Evolutionary conservation across 2,888 invertebrate genomes (phyloP).

Genomic region (Phorcus lineatus): DNA sequence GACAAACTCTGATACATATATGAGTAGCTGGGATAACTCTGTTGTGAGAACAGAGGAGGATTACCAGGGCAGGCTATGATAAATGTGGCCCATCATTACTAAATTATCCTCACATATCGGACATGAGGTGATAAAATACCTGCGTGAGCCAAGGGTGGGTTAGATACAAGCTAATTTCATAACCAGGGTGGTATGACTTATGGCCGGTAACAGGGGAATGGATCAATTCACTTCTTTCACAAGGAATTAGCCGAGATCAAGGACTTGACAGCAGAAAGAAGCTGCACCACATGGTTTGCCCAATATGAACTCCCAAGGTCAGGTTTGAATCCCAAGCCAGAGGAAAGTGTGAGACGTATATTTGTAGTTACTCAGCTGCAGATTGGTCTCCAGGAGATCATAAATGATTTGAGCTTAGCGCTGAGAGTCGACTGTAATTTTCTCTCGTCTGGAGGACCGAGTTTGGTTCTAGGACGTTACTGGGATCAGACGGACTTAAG

Average conservation of each 20-base stretch:
- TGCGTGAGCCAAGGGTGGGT: background rate
- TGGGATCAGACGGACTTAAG: background rate
- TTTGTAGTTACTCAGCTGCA: background rate
- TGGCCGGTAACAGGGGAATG: constrained; percentile 30
- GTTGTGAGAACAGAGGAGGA: background rate
- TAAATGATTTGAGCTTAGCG: background rate
- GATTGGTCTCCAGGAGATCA: background rate
- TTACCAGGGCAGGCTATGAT: constrained; percentile 36
- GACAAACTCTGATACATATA: background rate
- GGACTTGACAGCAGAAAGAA: background rate
- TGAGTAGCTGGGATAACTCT: background rate
- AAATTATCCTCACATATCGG: constrained; percentile 54
- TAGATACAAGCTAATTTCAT: background rate
- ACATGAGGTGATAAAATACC: constrained; percentile 55
- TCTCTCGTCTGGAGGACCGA: background rate
- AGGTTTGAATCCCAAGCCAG: too few relatives aligned
- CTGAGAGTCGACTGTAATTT: background rate
- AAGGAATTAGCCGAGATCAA: constrained; percentile 17
- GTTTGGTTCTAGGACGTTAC: background rate
- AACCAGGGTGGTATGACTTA: constrained; percentile 39
- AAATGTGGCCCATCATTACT: constrained; percentile 56
- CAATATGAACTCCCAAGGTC: background rate
- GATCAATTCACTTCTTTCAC: constrained; percentile 33
- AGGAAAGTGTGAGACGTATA: background rate
- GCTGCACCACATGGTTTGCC: background rate